These are phyloP conservation scores for Microtus montanus DNA, from an alignment of 2,113 vertebrate genomes.

Conservation along the genomic window DNA sequence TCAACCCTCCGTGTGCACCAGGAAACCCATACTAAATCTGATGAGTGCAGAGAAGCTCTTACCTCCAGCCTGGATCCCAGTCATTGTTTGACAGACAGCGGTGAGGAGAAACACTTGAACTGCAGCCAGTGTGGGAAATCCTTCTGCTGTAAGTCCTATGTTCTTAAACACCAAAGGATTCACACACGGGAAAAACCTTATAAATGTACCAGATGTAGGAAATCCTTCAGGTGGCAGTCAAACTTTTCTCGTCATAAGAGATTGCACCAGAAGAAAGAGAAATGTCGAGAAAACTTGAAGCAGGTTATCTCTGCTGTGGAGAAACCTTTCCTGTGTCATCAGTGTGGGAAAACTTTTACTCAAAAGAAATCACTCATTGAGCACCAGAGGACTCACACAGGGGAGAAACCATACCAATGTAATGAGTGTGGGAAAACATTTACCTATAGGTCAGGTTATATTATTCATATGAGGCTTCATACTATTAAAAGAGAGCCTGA, in stretches of 20 bases:
- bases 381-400: slow-evolving; percentile 66
- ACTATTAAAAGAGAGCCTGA: too few relatives aligned
- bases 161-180: slow-evolving; percentile 72
- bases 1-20: slow-evolving; percentile 69
- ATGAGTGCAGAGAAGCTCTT: background rate
- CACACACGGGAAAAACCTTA: slow-evolving; percentile 79
- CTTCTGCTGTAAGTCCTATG: slow-evolving; percentile 71
- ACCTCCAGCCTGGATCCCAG: background rate
- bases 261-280: slow-evolving; percentile 39
- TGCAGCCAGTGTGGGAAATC: slow-evolving; percentile 81
- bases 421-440: slow-evolving; percentile 51
- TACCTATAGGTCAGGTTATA: slow-evolving; percentile 47
- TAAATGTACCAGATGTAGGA: slow-evolving; percentile 69
- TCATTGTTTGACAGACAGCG: background rate
- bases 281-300: background rate
- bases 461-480: slow-evolving; percentile 69
- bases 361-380: slow-evolving; percentile 52
- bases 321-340: slow-evolving; percentile 54
- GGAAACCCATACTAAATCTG: slow-evolving; percentile 14
- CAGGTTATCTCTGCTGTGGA: background rate
- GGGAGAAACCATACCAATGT: slow-evolving; percentile 39
- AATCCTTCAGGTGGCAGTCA: slow-evolving; percentile 73
- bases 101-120: slow-evolving; percentile 68
- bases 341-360: slow-evolving; percentile 66
- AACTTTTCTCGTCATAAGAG: slow-evolving; percentile 75